Conservation (phyloP, 2,888 invertebrate species). For the Dasysyrphus albostriatus region DNA sequence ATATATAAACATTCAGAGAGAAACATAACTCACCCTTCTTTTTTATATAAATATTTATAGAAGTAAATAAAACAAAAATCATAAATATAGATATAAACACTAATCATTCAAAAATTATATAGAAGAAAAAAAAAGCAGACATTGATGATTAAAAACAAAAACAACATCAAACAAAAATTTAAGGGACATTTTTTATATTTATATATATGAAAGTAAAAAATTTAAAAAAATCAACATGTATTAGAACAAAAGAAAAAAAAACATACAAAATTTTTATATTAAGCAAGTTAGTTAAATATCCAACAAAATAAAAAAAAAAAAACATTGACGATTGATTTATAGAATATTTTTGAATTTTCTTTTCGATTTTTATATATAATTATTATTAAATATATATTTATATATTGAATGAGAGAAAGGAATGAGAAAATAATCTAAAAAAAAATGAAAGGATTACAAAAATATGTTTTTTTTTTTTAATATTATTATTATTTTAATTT, state of each 20-base stretch:
- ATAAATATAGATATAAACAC: conserved; percentile 75
- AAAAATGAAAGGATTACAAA: conserved; percentile 23
- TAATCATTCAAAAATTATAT: conserved; percentile 75
- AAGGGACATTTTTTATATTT: conserved; percentile 75
- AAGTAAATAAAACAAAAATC: conserved; percentile 70
- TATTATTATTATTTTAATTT: conserved; percentile 29
- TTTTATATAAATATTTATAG: conserved; percentile 76
- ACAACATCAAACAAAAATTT: conserved; percentile 69
- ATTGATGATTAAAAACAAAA: conserved; percentile 59
- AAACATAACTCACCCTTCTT: conserved; percentile 76
- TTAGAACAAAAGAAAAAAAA: conserved; percentile 57
- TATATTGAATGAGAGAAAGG: conserved; percentile 63
- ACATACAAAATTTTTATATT: conserved; percentile 67
- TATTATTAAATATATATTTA: conserved; percentile 73
- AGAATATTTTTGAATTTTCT: conserved; percentile 70
- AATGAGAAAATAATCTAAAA: conserved; percentile 47
- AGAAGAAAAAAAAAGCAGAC: conserved; percentile 48
- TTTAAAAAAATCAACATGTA: conserved; percentile 74
- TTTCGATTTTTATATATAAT: conserved; percentile 65
- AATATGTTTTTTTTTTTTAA: conserved; percentile 39
- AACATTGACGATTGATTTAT: conserved; percentile 68
- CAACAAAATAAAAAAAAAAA: conserved; percentile 44
- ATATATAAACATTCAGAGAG: conserved; percentile 69
- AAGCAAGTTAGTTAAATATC: conserved; percentile 76
- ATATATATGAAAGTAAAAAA: conserved; percentile 79